Base-by-base conservation (phyloP, 2,113 vertebrate genomes). In the Phalacrocorax aristotelis region DNA sequence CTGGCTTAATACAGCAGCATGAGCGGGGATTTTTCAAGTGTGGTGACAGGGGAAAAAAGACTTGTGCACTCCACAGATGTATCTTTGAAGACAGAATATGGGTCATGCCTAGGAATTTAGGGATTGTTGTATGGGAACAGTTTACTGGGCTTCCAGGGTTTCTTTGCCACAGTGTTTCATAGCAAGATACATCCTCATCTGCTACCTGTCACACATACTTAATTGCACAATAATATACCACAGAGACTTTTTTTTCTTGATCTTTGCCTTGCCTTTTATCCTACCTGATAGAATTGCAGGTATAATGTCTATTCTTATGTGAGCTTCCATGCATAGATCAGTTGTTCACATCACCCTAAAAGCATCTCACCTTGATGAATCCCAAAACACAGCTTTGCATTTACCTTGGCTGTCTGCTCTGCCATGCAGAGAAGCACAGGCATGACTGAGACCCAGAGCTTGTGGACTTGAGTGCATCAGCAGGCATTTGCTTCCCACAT, bases 401-500 rank as follows among this genome's bases (percentile, higher is more conserved):
- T 78, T 57, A 30, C 46, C 30, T 58, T 20, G 18, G 18, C 71
- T 46, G 11, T 15, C 29, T 68, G 30, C 34, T 72, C 7, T 79
- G 58, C 75, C 61, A 16, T 0, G 4, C 23, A 49, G 55, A 32
- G 34, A 54, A 83, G 54, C 12, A 14, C 38, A 44, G 49, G 49
- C 14, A 74, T 30, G 46, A 32, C 48, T 78, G 83, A 65, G 15
- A 60, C 12, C 8, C 66, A 40, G n/a, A 2, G 4, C 52, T 7
- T 17, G 8, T 46, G 58, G n/a, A 21, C 18, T 68, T 0, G 0
- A 58, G 20, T 40, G 36, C 21, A 40, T 72, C 10, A 0, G 46
- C 40, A 80, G 85, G 10, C 23, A 29, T 85, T 91, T 74, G 22
- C 8, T 79, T 80, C 17, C 62, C 32, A 23, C 1, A 0, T 21